A percentile compares a stretch with the other conserved stretches of the same genome.
Conservation (phyloP, 2,888 invertebrate species). For the Drosophila mimetica region DNA sequence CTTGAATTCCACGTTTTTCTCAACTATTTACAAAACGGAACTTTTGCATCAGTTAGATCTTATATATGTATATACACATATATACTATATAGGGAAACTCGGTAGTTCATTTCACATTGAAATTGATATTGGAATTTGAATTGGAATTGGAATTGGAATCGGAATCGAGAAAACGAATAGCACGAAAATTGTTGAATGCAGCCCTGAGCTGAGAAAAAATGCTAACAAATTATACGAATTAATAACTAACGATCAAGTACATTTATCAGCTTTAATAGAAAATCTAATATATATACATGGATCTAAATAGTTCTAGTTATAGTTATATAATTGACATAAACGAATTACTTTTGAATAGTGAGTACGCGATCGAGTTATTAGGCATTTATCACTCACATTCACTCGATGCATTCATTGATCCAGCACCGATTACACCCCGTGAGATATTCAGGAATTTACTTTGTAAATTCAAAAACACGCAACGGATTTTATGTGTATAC, state of each 20-base stretch:
- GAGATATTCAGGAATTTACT: constrained; percentile 13
- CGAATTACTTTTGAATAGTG: constrained; percentile 53
- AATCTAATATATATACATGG: constrained; percentile 62
- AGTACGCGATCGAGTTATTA: constrained; percentile 61
- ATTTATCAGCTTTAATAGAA: constrained; percentile 75
- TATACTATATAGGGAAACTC: constrained; percentile 34
- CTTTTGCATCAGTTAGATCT: constrained; percentile 39
- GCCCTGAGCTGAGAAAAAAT: constrained; percentile 15
- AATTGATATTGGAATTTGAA: constrained; percentile 51
- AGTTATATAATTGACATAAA: constrained; percentile 47
- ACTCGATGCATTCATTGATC: constrained; percentile 33
- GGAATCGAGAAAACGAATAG: constrained; percentile 51
- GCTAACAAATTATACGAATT: constrained; percentile 49
- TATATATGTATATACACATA: constrained; percentile 40
- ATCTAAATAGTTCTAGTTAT: constrained; percentile 50
- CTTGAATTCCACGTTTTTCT: constrained; percentile 47
- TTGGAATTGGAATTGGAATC: constrained; percentile 27
- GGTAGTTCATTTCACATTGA: constrained; percentile 77
- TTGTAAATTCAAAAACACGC: constrained; percentile 25
- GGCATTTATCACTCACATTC: constrained; percentile 70
- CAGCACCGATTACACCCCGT: constrained; percentile 40
- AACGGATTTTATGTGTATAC: constrained; percentile 9
- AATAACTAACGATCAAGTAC: constrained; percentile 66
- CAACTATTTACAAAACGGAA: constrained; percentile 61
- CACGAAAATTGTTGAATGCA: constrained; percentile 14